Evolutionary conservation across 1,140 invertebrate species (phyloP), one percentile per base, ranked within the genome.

Genomic region (Thaumatotibia leucotreta): DNA sequence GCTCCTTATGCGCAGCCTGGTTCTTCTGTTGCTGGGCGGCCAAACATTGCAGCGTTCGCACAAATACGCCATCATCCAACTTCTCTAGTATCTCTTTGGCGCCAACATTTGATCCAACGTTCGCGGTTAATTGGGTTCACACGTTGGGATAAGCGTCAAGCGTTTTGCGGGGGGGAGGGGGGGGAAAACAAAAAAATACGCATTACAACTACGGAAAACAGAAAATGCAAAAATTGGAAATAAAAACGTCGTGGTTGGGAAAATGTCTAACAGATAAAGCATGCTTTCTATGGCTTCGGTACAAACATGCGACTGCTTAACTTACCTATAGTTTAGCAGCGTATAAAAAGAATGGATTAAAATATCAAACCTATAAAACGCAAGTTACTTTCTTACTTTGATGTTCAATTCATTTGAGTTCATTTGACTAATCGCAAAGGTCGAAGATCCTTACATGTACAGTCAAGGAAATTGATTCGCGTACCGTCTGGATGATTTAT

Each of bases 1-100:
- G 95, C 89, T 97, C 97, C 90, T 97, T 96, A 64, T 81, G 77
- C 32, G 73, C 67, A 20, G 73, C 74, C 67, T 91, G 90, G 68
- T 88, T 92, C 82, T 92, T 93, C 83, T 95, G 95, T 75, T 95
- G 95, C 86, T 95, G 94, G 91, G 95, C 95, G 77, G 95, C 94
- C 89, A 96, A 93, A 80, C 94, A 95, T 92, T 95, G 95, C 73
- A 96, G 92, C 63, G 95, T 95, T 82, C 95, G 92, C 74, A 95
- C 95, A 92, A 96, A 97, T 92, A 96, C 95, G 77, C 95, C 95
- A 80, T 96, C 95, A 78, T 94, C 94, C 92, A 91, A 77, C 70
- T 91, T 91, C 77, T 91, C 87, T 79, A 91, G 74, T 82, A 91
- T 89, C 73, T 91, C 88, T 90, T 79, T 74, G 52, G 67, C 73